Conservation (phyloP, 2,888 invertebrate species). For the Exephanes ischioxanthus region DNA sequence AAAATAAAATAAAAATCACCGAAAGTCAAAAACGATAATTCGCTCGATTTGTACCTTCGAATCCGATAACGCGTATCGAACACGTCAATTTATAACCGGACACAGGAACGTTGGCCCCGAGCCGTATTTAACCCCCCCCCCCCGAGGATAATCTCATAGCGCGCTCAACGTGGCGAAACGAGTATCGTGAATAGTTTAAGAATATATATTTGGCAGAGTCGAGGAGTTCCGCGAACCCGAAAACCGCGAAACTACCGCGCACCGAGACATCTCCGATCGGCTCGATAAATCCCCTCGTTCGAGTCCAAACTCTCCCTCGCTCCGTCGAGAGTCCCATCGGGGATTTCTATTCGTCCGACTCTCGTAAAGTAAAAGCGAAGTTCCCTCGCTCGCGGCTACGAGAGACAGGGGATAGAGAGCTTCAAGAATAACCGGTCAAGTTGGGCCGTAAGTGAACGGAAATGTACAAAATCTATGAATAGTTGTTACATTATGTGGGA, state of each 20-base stretch:
- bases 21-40: neutral
- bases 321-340: neutral
- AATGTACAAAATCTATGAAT: conserved; percentile 66
- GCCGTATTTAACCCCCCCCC: conserved; percentile 25
- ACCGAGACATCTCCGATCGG: conserved; percentile 46
- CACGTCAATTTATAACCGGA: neutral
- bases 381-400: neutral
- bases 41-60: neutral
- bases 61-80: neutral
- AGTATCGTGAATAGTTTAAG: conserved; percentile 17
- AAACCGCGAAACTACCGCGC: neutral
- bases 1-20: neutral
- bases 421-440: conserved; percentile 77
- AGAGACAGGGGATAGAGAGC: conserved; percentile 42
- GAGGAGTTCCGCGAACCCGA: conserved; percentile 50
- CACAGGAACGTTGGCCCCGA: neutral
- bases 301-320: conserved; percentile 39
- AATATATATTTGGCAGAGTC: conserved; percentile 52
- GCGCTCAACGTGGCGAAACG: neutral
- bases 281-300: conserved; percentile 62
- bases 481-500: conserved; percentile 48
- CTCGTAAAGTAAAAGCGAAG: conserved; percentile 44
- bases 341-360: conserved; percentile 22
- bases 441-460: conserved; percentile 64
- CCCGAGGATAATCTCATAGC: conserved; percentile 36